Percentiles rank a stretch among this genome's conserved stretches.
Evolutionary conservation across 2,888 invertebrate genomes (phyloP).

Genomic region (Cheiracanthium punctorium): DNA sequence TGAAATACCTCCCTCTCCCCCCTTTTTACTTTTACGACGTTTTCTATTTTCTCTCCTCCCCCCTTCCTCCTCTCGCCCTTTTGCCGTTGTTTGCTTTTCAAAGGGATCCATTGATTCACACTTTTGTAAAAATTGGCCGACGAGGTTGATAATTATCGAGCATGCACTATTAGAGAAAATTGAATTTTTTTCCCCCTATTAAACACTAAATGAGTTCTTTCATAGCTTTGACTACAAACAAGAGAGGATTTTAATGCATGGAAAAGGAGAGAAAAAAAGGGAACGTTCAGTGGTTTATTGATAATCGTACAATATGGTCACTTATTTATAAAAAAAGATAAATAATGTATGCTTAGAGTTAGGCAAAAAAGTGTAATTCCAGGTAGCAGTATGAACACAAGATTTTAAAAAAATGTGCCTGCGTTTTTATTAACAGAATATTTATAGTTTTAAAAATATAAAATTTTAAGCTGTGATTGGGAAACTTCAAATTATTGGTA

Average conservation of each 20-base stretch:
- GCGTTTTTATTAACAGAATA: no score
- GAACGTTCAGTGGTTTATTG: background rate
- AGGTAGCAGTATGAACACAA: no score
- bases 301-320: background rate
- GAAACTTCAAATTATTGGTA: no score
- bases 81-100: constrained; percentile 1
- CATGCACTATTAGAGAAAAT: background rate
- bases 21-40: background rate
- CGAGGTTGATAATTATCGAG: constrained; percentile 18
- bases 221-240: background rate
- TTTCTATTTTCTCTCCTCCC: no score
- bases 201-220: no score
- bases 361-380: no score
- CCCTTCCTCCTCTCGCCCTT: background rate
- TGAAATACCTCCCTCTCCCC: background rate
- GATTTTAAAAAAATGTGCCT: no score
- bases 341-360: no score
- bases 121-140: constrained; percentile 30
- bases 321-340: no score
- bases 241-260: background rate
- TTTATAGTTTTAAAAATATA: no score
- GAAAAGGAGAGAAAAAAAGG: background rate
- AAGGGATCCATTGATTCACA: constrained; percentile 16
- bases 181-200: constrained; percentile 1
- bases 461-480: no score